Evolutionary conservation across 2,797 vertebrate genomes (phyloP).

Genomic region (Rhabdomys pumilio): DNA sequence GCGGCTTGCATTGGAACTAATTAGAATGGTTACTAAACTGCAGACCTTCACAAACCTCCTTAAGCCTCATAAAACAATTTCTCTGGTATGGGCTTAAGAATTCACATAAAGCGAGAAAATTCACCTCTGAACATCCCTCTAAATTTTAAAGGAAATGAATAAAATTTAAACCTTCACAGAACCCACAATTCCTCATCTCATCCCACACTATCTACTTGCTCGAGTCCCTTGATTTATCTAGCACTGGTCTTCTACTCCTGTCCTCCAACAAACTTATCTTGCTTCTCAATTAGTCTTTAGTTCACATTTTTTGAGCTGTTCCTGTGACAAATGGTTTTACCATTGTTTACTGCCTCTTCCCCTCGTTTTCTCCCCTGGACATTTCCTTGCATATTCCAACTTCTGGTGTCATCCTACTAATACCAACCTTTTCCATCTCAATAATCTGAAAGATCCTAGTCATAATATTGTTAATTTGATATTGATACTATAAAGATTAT

Average conservation of each 20-base stretch:
- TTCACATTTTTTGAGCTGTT: background rate
- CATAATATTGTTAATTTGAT: background rate
- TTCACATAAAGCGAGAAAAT: background rate
- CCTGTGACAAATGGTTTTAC: background rate
- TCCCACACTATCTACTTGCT: background rate
- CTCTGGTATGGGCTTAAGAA: background rate
- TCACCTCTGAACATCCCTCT: background rate
- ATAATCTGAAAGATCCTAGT: background rate
- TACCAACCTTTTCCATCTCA: background rate
- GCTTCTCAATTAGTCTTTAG: background rate
- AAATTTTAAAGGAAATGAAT: background rate
- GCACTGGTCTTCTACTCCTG: background rate
- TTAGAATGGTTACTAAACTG: background rate
- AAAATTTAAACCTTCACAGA: background rate
- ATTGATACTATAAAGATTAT: background rate
- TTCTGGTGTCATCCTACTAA: no score
- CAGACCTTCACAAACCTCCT: background rate
- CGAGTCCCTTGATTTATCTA: accelerated
- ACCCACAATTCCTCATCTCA: background rate
- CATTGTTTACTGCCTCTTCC: background rate
- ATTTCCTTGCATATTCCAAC: background rate
- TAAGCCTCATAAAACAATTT: background rate
- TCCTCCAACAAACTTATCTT: background rate
- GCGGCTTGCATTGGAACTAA: background rate
- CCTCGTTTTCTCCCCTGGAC: background rate